Percentiles rank a stretch among this genome's conserved stretches.
phyloP scores from a whole-genome alignment of 23 tunicate species.

The Trididemnum clinides region DNA sequence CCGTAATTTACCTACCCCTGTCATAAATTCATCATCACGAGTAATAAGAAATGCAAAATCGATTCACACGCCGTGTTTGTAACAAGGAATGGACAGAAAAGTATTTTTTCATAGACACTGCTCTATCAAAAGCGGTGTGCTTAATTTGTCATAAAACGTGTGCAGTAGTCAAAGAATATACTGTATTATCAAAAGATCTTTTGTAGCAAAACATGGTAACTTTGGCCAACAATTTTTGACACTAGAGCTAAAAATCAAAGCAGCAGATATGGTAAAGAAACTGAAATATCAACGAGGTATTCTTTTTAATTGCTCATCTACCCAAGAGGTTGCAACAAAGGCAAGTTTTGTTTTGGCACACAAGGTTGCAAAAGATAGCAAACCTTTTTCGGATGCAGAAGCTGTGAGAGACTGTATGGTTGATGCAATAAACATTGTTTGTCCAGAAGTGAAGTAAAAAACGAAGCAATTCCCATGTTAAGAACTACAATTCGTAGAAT shows the following conservation, averaged over 20 bases:
- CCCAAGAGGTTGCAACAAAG: no score
- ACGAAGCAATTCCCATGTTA: conserved; percentile 32
- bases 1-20: neutral
- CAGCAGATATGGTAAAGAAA: no score
- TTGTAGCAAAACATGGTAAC: conserved; percentile 31
- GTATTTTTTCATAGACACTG: conserved; percentile 42
- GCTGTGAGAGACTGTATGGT: no score
- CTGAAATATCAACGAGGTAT: conserved; percentile 20
- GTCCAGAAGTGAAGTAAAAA: conserved; percentile 33
- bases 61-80: conserved; percentile 29
- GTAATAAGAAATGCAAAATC: conserved; percentile 17
- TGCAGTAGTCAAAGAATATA: conserved; percentile 48
- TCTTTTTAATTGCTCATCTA: conserved; percentile 11
- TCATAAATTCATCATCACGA: neutral
- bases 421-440: no score
- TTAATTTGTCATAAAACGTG: conserved; percentile 24
- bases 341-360: no score
- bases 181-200: conserved; percentile 34
- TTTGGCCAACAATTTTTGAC: neutral
- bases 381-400: no score
- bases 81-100: conserved; percentile 44
- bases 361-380: no score
- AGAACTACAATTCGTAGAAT: no score
- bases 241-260: no score
- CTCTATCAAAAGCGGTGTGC: conserved; percentile 29